Evolutionary conservation across 2,888 invertebrate genomes (phyloP).

Genomic region (Torymus tubicola): DNA sequence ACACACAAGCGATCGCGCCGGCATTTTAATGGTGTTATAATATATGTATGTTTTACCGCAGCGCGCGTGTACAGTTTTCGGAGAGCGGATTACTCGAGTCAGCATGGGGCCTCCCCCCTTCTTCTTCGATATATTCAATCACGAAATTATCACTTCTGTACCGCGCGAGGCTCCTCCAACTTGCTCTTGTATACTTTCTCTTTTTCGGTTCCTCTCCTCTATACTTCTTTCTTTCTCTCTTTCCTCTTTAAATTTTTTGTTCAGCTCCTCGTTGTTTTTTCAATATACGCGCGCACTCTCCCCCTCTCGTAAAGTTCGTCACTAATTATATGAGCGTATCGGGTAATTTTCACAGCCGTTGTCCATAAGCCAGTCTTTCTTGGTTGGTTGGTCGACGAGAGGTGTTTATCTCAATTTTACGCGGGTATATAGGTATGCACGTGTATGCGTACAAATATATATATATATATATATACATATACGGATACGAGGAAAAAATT

Average conservation of each 20-base stretch:
- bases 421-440: neutral
- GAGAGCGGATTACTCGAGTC: conserved; percentile 68
- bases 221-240: no score
- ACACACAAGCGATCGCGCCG: conserved; percentile 26
- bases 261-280: no score
- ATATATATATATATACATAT: no score
- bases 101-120: conserved; percentile 72
- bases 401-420: conserved; percentile 34
- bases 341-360: conserved; percentile 41
- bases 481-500: neutral
- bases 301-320: conserved; percentile 36
- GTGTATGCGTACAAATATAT: no score
- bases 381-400: neutral
- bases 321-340: conserved; percentile 45
- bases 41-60: conserved; percentile 73
- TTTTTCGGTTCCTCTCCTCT: no score
- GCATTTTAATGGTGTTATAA: conserved; percentile 75
- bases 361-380: neutral
- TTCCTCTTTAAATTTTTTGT: no score
- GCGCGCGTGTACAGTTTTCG: no score
- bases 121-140: conserved; percentile 75
- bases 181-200: no score
- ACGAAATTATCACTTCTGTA: conserved; percentile 76
- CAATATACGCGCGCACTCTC: neutral
- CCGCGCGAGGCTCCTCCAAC: conserved; percentile 29